phyloP scores from a whole-genome alignment of 35 echinoderm and acorn worm genomes.

The Chiridota heheva region DNA sequence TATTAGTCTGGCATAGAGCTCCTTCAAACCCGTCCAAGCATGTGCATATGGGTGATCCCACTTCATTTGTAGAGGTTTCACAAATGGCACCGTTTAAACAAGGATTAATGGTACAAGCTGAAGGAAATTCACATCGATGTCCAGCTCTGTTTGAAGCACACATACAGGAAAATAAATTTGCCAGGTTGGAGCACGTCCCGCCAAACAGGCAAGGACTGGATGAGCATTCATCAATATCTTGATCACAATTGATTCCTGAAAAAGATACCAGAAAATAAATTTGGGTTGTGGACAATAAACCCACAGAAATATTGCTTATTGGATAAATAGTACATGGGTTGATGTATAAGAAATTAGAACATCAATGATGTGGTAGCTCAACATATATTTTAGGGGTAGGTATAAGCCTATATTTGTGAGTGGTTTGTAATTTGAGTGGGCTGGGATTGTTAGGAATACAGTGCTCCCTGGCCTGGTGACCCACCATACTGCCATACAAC shows the following conservation, averaged over 20 bases:
- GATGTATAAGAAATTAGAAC: too few relatives aligned
- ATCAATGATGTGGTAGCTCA: too few relatives aligned
- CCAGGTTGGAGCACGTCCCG: constrained; percentile 56
- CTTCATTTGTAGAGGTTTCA: constrained; percentile 27
- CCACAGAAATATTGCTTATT: not conserved
- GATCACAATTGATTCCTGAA: constrained; percentile 40
- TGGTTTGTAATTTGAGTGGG: too few relatives aligned
- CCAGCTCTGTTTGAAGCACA: constrained; percentile 62
- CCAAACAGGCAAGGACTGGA: constrained; percentile 73
- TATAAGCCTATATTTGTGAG: too few relatives aligned
- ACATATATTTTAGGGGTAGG: too few relatives aligned
- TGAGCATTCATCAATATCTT: constrained; percentile 66
- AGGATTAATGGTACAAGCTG: constrained; percentile 67
- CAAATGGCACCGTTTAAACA: constrained; percentile 84
- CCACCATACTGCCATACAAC: too few relatives aligned
- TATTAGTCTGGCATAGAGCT: constrained; percentile 72
- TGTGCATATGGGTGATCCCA: constrained; percentile 47
- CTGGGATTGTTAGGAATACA: too few relatives aligned
- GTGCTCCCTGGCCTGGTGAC: too few relatives aligned
- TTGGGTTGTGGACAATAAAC: not conserved
- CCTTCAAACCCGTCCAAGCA: constrained; percentile 80
- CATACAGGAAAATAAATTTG: constrained; percentile 62
- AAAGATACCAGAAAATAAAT: not conserved
- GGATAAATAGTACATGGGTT: not conserved
- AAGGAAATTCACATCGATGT: constrained; percentile 58